A percentile compares a stretch with the other conserved stretches of the same genome.
Evolutionary conservation across 2,888 invertebrate genomes (phyloP).

Genomic region (Baccha elongata): DNA sequence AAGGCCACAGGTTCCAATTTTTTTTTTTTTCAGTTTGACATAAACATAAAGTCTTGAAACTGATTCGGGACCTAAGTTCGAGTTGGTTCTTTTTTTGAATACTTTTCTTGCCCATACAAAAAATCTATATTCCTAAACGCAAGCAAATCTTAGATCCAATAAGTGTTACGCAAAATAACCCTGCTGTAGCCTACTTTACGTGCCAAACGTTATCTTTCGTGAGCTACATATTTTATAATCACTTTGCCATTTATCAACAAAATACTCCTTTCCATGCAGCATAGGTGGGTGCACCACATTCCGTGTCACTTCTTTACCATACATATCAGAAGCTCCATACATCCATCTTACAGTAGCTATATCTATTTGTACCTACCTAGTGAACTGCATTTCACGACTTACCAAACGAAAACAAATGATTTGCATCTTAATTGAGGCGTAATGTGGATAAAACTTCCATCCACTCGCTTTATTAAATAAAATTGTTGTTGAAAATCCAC

Average conservation of each 20-base stretch:
- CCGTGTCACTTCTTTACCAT: constrained; percentile 4
- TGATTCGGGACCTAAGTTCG: too few relatives aligned
- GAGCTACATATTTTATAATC: not conserved
- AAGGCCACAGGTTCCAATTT: too few relatives aligned
- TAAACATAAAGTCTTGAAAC: too few relatives aligned
- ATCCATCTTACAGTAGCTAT: constrained; percentile 24
- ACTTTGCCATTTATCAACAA: not conserved
- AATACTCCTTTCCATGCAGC: too few relatives aligned
- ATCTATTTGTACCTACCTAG: constrained; percentile 24
- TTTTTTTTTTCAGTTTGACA: too few relatives aligned
- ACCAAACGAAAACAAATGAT: constrained; percentile 2
- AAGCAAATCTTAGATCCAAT: not conserved
- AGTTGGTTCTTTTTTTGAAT: too few relatives aligned
- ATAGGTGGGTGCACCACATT: constrained; percentile 30
- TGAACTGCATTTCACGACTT: constrained; percentile 43
- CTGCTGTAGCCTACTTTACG: not conserved
- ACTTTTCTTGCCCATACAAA: too few relatives aligned
- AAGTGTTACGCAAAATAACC: not conserved
- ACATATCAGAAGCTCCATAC: constrained; percentile 25
- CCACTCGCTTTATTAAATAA: constrained; percentile 1
- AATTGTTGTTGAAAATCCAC: not conserved
- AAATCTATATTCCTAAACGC: too few relatives aligned
- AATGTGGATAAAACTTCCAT: constrained; percentile 20
- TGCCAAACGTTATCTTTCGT: not conserved
- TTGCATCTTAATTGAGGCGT: constrained; percentile 8